Percentiles rank a stretch among this genome's conserved stretches.
phyloP scores from a whole-genome alignment of 2,113 vertebrate genomes.

The Tricholaema leucomelas region DNA sequence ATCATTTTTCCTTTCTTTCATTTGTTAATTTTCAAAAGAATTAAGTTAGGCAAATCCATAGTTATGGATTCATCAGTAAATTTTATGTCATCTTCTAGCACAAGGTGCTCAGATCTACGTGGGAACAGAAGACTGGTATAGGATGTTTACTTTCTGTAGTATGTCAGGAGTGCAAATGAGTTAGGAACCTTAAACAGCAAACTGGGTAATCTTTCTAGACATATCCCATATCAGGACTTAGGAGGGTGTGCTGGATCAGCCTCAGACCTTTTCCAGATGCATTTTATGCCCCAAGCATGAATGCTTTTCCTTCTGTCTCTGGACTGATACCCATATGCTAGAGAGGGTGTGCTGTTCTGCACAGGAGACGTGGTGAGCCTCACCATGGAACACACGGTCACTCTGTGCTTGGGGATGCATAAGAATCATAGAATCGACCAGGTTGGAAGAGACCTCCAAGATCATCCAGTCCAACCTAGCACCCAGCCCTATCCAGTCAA shows the following conservation, averaged over 20 bases:
- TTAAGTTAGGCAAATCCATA: conserved; percentile 1
- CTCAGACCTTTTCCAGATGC: not conserved
- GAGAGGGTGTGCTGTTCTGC: not conserved
- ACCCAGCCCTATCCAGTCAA: no score
- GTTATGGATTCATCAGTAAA: not conserved
- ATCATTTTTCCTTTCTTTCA: conserved; percentile 8
- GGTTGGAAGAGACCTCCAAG: no score
- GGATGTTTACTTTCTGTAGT: not conserved
- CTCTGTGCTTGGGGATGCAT: not conserved
- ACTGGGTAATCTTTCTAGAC: not conserved
- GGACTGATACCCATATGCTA: accelerated
- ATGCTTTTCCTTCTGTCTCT: not conserved
- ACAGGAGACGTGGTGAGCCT: not conserved
- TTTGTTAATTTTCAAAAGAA: not conserved
- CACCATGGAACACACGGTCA: accelerated
- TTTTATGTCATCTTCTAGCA: not conserved
- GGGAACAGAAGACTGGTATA: not conserved
- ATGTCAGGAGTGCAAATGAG: not conserved
- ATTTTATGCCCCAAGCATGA: not conserved
- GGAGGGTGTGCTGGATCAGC: not conserved
- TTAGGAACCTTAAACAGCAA: not conserved
- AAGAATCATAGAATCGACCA: no score
- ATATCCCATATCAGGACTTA: not conserved
- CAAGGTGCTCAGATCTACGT: not conserved
- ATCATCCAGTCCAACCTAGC: no score